phyloP scores from a whole-genome alignment of 2,888 invertebrate genomes.

The Macroteleia sp. region DNA sequence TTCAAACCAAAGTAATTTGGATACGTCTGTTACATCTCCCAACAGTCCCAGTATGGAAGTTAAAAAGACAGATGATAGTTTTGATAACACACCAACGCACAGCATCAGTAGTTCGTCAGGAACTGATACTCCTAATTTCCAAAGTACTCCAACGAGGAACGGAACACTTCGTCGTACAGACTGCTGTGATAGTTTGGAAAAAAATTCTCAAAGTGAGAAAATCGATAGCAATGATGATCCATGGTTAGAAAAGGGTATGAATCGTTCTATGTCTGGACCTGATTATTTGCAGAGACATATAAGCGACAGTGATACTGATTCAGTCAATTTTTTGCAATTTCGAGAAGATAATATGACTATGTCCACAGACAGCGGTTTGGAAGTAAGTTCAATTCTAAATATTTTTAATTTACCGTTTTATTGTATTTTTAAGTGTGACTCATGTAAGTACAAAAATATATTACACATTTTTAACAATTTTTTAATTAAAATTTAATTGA shows the following conservation, averaged over 20 bases:
- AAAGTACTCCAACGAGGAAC: constrained; percentile 80
- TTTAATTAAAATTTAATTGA: too few relatives aligned
- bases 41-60: constrained; percentile 71
- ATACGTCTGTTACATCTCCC: constrained; percentile 67
- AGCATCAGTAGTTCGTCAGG: constrained; percentile 81
- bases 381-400: constrained; percentile 73
- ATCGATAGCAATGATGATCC: constrained; percentile 84
- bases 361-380: constrained; percentile 82
- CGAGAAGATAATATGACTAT: constrained; percentile 81
- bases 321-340: constrained; percentile 80
- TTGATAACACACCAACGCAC: constrained; percentile 80
- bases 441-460: too few relatives aligned
- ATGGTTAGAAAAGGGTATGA: constrained; percentile 85
- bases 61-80: constrained; percentile 72
- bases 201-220: constrained; percentile 77
- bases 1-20: constrained; percentile 71
- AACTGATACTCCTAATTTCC: constrained; percentile 80
- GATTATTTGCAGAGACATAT: constrained; percentile 85
- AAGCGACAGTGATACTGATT: constrained; percentile 82
- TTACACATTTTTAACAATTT: too few relatives aligned
- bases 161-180: constrained; percentile 80
- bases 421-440: too few relatives aligned
- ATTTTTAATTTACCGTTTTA: too few relatives aligned
- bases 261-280: constrained; percentile 86
- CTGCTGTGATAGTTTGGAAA: constrained; percentile 83